Conservation (phyloP, 2,797 vertebrate genomes). For the Silurus lanzhouensis region DNA sequence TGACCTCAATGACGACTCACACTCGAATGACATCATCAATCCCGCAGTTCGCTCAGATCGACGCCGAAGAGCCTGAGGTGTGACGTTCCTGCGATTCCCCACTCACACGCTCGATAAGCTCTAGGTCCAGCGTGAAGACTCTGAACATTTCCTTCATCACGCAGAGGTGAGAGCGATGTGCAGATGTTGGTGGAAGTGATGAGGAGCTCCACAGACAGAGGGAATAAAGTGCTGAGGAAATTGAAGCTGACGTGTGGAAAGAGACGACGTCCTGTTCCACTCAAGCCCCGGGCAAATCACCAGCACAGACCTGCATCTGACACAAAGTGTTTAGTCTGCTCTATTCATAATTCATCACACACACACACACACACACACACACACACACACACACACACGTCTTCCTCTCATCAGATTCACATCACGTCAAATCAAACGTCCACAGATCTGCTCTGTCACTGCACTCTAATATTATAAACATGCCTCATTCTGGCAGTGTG, state of each 20-base stretch:
- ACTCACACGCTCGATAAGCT: neutral
- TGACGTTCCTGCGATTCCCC: neutral
- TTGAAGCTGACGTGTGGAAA: slow-evolving; percentile 33
- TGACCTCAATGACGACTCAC: neutral
- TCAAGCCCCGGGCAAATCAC: slow-evolving; percentile 73
- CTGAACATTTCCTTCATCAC: neutral
- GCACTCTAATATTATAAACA: neutral
- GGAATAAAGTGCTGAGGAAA: neutral
- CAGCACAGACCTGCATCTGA: slow-evolving; percentile 71
- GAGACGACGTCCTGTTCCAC: slow-evolving; percentile 46
- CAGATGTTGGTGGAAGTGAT: neutral
- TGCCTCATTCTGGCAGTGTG: too few relatives aligned
- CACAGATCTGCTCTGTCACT: neutral
- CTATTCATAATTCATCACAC: slow-evolving; percentile 73
- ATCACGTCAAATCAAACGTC: neutral
- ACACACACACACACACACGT: neutral
- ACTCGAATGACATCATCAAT: neutral
- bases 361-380: neutral
- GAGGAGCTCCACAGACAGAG: neutral
- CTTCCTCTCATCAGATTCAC: neutral
- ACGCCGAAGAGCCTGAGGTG: neutral
- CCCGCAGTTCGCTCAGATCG: neutral
- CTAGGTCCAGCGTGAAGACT: neutral
- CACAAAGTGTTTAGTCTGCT: slow-evolving; percentile 60
- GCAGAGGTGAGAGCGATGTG: neutral